Conservation (phyloP, 2,888 invertebrate species). For the Allygus modestus region DNA sequence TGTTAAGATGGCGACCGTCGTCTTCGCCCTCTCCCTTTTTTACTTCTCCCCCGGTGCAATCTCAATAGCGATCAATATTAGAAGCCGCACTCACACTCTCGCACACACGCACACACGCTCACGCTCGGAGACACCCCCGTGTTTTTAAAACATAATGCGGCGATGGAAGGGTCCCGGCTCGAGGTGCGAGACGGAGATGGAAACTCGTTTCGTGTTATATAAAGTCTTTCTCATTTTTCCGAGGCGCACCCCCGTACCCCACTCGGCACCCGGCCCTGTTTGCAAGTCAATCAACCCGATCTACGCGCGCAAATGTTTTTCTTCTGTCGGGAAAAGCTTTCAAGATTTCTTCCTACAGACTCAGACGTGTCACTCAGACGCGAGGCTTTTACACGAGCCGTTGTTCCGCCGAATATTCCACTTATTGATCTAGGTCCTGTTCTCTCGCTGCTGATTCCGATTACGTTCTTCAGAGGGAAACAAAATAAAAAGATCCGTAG, state of each 20-base stretch:
- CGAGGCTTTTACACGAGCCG: conserved; percentile 29
- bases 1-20: conserved; percentile 60
- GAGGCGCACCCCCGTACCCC: conserved; percentile 44
- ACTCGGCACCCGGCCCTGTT: conserved; percentile 46
- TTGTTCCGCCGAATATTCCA: conserved; percentile 26
- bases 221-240: conserved; percentile 66
- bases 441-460: background rate
- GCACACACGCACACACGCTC: conserved; percentile 40
- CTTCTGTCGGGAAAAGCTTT: conserved; percentile 61
- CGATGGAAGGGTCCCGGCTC: conserved; percentile 29
- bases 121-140: conserved; percentile 38
- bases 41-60: conserved; percentile 49
- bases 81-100: conserved; percentile 46
- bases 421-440: conserved; percentile 35
- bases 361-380: conserved; percentile 37
- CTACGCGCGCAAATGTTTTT: conserved; percentile 55
- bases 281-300: conserved; percentile 64
- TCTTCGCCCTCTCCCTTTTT: conserved; percentile 47
- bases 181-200: conserved; percentile 33
- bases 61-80: conserved; percentile 64
- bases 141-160: conserved; percentile 61
- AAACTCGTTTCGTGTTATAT: conserved; percentile 63
- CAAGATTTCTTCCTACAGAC: conserved; percentile 49
- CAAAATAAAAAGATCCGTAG: background rate
- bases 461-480: background rate